These are phyloP conservation scores for Danio aesculapii DNA, from an alignment of 2,797 vertebrate species.

Conservation along the genomic window DNA sequence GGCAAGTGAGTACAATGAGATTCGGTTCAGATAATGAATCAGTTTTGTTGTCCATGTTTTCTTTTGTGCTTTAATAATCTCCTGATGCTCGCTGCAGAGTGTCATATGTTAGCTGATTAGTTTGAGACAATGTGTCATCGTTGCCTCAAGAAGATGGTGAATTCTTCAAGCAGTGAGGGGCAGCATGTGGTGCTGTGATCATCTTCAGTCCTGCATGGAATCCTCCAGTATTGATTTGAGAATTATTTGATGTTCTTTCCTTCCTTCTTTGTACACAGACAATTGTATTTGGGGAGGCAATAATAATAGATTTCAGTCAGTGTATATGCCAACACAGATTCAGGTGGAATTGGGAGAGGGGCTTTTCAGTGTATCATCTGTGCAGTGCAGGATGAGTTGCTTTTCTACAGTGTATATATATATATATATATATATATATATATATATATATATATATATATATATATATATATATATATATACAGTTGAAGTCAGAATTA, in stretches of 20 bases:
- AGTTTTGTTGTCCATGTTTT: slow-evolving; percentile 13
- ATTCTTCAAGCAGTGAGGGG: not conserved
- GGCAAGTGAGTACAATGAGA: slow-evolving; percentile 17
- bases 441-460: no score
- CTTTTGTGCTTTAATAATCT: slow-evolving; percentile 24
- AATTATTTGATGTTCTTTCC: not conserved
- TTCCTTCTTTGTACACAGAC: not conserved
- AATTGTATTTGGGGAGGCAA: no score
- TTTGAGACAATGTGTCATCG: not conserved
- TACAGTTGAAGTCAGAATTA: no score
- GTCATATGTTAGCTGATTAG: slow-evolving; percentile 26
- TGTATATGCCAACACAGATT: no score
- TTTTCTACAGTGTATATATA: no score
- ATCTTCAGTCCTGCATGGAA: not conserved
- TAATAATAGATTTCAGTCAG: no score
- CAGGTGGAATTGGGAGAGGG: no score
- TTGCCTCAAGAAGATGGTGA: slow-evolving; percentile 7
- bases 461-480: no score
- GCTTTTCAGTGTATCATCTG: no score
- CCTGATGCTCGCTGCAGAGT: not conserved
- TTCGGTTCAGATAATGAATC: slow-evolving; percentile 22
- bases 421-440: no score
- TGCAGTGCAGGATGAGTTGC: no score
- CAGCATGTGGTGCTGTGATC: not conserved
- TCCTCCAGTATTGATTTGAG: not conserved